Evolutionary conservation across 2,888 invertebrate genomes (phyloP).

Genomic region (Drosophila tanythrix): DNA sequence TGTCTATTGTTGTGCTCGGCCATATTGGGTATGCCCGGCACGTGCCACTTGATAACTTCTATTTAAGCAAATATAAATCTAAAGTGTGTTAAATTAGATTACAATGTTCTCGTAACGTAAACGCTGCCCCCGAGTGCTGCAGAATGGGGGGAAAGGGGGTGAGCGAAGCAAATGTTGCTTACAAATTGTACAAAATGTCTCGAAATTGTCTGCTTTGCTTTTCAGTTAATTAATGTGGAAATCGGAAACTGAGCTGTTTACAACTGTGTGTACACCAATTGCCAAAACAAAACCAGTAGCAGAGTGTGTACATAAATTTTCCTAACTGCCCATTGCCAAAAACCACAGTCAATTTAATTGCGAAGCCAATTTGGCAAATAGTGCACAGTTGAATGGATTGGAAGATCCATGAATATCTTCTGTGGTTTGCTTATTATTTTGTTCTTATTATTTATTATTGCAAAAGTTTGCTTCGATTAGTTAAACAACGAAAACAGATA

Average conservation of each 20-base stretch:
- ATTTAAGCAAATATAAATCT: conserved; percentile 81
- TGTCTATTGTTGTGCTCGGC: conserved; percentile 26
- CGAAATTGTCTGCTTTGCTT: conserved; percentile 19
- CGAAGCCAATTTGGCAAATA: not conserved
- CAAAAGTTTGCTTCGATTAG: not conserved
- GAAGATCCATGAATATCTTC: not conserved
- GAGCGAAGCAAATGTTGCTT: conserved; percentile 29
- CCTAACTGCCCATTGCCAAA: conserved; percentile 2
- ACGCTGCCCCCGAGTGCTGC: conserved; percentile 27
- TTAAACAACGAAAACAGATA: fast-evolving
- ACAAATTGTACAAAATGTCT: conserved; percentile 37
- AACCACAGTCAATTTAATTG: conserved; percentile 21
- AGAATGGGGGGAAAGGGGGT: not conserved
- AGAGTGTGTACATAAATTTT: not conserved
- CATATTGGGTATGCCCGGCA: conserved; percentile 62
- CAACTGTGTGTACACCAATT: not conserved
- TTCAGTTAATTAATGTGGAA: conserved; percentile 47
- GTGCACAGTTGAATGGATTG: not conserved
- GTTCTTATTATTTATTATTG: no score
- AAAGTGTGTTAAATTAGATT: conserved; percentile 81
- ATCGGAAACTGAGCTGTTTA: conserved; percentile 28
- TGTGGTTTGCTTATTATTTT: not conserved
- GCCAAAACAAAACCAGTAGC: not conserved
- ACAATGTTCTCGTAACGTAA: conserved; percentile 77
- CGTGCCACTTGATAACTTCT: conserved; percentile 77